Conservation (phyloP, 2,113 vertebrate genomes). For the Gnathonemus longibarbis region DNA sequence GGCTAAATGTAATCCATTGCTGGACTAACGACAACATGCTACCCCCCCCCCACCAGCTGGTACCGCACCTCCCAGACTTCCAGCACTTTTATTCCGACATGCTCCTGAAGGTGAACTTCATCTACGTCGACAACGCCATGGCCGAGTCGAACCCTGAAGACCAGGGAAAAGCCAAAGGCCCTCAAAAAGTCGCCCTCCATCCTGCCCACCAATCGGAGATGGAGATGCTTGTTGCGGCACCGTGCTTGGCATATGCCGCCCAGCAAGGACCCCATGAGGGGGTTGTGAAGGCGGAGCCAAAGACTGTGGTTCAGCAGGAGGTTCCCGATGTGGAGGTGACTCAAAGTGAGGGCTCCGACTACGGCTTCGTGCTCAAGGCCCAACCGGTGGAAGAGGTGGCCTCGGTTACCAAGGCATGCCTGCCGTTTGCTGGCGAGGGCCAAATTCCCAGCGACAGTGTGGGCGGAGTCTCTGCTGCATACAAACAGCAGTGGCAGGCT, state of each 20-base stretch:
- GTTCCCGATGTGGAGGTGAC: neutral
- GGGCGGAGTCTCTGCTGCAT: neutral
- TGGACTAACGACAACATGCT: neutral
- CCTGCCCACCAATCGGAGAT: too few species aligned
- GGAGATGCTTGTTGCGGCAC: too few species aligned
- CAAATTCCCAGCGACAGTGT: neutral
- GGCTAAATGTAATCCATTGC: neutral
- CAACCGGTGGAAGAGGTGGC: conserved; percentile 18
- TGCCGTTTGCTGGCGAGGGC: conserved; percentile 10
- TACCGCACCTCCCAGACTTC: neutral
- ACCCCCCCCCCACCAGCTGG: neutral
- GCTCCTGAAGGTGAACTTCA: neutral
- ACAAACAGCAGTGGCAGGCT: conserved; percentile 8
- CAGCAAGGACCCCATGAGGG: neutral
- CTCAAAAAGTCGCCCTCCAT: too few species aligned
- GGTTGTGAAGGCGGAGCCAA: neutral
- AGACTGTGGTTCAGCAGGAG: neutral
- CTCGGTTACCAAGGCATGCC: neutral
- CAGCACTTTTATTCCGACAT: neutral
- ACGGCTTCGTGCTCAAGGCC: conserved; percentile 48
- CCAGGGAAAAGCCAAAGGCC: too few species aligned
- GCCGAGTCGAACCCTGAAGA: too few species aligned
- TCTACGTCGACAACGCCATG: too few species aligned
- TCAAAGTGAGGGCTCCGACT: conserved; percentile 29
- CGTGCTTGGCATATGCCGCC: conserved; percentile 2